phyloP scores from a whole-genome alignment of 2,797 vertebrate genomes.

The Pseudochromis fuscus region DNA sequence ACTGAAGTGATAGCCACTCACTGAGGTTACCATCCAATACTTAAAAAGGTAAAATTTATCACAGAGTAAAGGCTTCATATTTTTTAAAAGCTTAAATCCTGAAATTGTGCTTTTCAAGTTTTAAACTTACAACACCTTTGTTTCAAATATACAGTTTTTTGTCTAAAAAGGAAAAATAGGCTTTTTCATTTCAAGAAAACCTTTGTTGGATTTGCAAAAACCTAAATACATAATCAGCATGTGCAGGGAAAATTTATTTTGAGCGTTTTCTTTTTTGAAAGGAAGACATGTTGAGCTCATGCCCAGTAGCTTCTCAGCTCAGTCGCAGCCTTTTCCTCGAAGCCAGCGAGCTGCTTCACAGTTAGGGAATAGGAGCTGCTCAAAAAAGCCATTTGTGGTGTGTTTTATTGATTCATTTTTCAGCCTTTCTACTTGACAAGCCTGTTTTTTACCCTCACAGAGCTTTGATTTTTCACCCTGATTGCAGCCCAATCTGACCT shows the following conservation, averaged over 20 bases:
- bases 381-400: constrained; percentile 41
- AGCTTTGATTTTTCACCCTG: constrained; percentile 31
- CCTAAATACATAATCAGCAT: constrained; percentile 15
- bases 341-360: constrained; percentile 34
- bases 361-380: constrained; percentile 28
- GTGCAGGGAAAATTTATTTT: constrained; percentile 1
- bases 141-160: too few relatives aligned
- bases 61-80: neutral
- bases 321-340: constrained; percentile 18
- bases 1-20: neutral
- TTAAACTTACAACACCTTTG: too few relatives aligned
- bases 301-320: constrained; percentile 4
- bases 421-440: constrained; percentile 35
- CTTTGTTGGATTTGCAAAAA: neutral
- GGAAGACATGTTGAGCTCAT: neutral
- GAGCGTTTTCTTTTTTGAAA: constrained; percentile 2
- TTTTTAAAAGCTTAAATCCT: too few relatives aligned
- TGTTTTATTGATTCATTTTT: constrained; percentile 55
- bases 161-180: neutral
- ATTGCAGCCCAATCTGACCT: constrained; percentile 22
- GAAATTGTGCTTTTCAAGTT: too few relatives aligned
- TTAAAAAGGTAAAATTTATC: constrained; percentile 24
- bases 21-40: constrained; percentile 13
- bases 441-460: neutral
- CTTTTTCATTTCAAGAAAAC: too few relatives aligned